These are phyloP conservation scores for Platichthys stellatus DNA, from an alignment of 2,113 vertebrate species.

Conservation along the genomic window DNA sequence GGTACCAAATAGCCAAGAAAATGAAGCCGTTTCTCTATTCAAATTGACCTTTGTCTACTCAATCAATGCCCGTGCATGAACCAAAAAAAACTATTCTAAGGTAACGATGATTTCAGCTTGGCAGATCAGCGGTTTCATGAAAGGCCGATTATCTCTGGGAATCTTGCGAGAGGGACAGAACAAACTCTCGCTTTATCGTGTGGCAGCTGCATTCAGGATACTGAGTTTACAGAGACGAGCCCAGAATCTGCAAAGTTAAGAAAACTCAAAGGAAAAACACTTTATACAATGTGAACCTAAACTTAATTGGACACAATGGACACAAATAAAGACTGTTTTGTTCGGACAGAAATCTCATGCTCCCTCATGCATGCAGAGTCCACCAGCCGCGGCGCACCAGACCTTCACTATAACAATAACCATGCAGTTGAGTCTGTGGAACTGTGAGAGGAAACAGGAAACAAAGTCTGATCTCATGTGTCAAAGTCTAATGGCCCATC, in stretches of 20 bases:
- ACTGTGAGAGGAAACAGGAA: too few relatives aligned
- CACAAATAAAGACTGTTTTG: neutral
- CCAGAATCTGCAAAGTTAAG: constrained; percentile 9
- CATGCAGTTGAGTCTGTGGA: neutral
- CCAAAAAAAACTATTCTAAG: constrained; percentile 22
- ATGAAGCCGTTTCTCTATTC: constrained; percentile 25
- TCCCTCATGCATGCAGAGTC: too few relatives aligned
- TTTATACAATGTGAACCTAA: neutral
- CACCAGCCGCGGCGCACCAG: too few relatives aligned
- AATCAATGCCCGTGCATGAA: constrained; percentile 43
- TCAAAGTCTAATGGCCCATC: neutral
- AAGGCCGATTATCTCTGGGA: constrained; percentile 60
- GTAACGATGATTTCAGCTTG: constrained; percentile 41
- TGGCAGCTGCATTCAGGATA: constrained; percentile 57
- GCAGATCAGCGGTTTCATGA: constrained; percentile 45
- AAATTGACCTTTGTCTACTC: constrained; percentile 43
- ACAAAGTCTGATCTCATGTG: neutral
- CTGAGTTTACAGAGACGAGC: constrained; percentile 23
- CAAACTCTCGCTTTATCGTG: constrained; percentile 51
- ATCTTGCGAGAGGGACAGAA: constrained; percentile 37
- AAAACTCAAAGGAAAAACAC: neutral
- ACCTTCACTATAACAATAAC: neutral
- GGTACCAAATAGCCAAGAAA: constrained; percentile 48
- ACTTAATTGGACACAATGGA: neutral
- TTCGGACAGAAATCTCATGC: neutral